Percentiles rank a stretch among this genome's conserved stretches.
phyloP scores from a whole-genome alignment of 2,113 vertebrate species.

The Ia io region DNA sequence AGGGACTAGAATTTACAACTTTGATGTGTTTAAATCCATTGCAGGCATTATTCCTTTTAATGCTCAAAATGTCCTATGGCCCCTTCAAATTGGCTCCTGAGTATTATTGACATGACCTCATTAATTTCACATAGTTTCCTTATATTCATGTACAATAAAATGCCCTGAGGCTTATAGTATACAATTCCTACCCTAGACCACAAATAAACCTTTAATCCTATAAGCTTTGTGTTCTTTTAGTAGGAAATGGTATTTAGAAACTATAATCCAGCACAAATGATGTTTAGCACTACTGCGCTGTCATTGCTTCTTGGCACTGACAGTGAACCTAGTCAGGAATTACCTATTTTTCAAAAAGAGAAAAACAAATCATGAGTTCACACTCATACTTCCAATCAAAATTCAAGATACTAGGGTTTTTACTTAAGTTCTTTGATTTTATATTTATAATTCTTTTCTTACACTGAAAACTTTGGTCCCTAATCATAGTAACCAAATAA shows the following conservation, averaged over 20 bases:
- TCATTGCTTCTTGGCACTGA: not conserved
- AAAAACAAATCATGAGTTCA: constrained; percentile 31
- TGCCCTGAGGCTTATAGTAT: not conserved
- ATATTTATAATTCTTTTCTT: not conserved
- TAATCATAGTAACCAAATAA: constrained; percentile 43
- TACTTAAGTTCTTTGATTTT: constrained; percentile 20
- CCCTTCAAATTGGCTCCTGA: constrained; percentile 2
- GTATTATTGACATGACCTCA: not conserved
- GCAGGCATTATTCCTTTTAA: not conserved
- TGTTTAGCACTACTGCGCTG: not conserved
- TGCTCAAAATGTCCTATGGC: not conserved
- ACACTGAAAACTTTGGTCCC: constrained; percentile 25
- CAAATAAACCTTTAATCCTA: constrained; percentile 11
- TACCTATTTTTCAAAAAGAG: not conserved
- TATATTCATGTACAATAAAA: not conserved
- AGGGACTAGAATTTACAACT: not conserved
- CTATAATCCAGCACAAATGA: not conserved
- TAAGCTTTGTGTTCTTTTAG: not conserved
- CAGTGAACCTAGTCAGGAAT: not conserved
- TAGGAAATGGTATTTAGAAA: constrained; percentile 38
- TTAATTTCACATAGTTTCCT: not conserved
- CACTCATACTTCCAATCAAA: not conserved
- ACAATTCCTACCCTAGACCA: not conserved
- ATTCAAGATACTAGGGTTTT: not conserved
- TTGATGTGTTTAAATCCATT: not conserved